Conservation (phyloP, 2,113 vertebrate genomes). For the Paraplagusia blochii region DNA sequence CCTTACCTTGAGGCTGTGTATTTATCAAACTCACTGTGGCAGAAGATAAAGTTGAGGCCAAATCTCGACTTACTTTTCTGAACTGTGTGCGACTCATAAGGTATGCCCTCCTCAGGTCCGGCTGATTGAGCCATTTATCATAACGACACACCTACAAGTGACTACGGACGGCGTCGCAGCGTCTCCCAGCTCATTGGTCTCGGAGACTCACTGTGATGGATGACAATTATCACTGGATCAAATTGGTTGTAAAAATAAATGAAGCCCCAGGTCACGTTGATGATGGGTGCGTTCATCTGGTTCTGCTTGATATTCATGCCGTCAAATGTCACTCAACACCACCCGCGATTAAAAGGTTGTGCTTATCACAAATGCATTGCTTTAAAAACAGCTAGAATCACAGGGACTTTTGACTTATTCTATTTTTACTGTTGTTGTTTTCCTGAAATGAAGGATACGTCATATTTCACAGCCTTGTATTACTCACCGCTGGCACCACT, state of each 20-base stretch:
- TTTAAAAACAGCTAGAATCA: not conserved
- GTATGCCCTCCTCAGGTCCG: constrained; percentile 24
- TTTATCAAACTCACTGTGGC: constrained; percentile 33
- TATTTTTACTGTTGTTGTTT: constrained; percentile 29
- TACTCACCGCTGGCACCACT: constrained; percentile 39
- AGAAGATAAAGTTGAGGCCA: constrained; percentile 33
- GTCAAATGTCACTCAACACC: constrained; percentile 26
- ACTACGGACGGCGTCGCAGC: constrained; percentile 18
- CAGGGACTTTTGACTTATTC: not conserved
- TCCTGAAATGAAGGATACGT: constrained; percentile 26
- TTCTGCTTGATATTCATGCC: constrained; percentile 31
- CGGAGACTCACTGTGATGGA: constrained; percentile 49
- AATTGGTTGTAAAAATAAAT: constrained; percentile 51
- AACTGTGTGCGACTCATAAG: constrained; percentile 14
- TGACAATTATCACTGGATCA: constrained; percentile 51
- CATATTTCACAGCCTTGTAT: constrained; percentile 27
- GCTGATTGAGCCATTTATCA: constrained; percentile 72
- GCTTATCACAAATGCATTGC: constrained; percentile 1
- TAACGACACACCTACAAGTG: constrained; percentile 44
- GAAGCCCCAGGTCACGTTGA: constrained; percentile 31
- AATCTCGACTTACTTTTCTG: constrained; percentile 34
- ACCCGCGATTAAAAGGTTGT: constrained; percentile 32
- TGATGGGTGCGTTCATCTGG: constrained; percentile 19
- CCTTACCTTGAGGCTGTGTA: not conserved
- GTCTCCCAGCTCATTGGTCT: constrained; percentile 40